A percentile compares a stretch with the other conserved stretches of the same genome.
These are phyloP conservation scores for Octodonta nipae DNA, from an alignment of 2,888 invertebrate genomes.

Conservation along the genomic window DNA sequence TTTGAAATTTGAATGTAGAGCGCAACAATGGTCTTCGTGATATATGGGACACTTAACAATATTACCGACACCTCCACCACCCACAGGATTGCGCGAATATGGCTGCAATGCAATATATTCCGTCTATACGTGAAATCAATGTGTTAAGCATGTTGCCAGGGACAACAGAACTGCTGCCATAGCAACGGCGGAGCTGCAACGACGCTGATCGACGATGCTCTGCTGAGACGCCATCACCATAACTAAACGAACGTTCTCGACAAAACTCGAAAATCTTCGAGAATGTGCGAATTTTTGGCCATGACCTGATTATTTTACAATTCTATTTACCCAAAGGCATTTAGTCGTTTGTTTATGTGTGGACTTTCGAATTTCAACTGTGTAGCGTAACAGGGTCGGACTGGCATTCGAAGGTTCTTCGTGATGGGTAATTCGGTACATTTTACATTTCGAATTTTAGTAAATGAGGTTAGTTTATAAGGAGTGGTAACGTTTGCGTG, in stretches of 20 bases:
- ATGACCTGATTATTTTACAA: not conserved
- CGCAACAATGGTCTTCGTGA: slow-evolving; percentile 28
- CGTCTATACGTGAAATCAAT: slow-evolving; percentile 38
- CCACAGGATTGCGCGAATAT: slow-evolving; percentile 4
- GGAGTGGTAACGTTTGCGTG: too few relatives aligned
- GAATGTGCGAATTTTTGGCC: slow-evolving; percentile 1
- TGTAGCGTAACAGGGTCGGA: too few relatives aligned
- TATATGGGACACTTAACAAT: slow-evolving; percentile 33
- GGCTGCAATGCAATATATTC: slow-evolving; percentile 31
- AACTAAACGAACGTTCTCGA: too few relatives aligned
- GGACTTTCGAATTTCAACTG: too few relatives aligned
- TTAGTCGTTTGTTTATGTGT: too few relatives aligned
- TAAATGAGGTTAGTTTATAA: too few relatives aligned
- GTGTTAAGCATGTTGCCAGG: slow-evolving; percentile 31
- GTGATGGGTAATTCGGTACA: too few relatives aligned
- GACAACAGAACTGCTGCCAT: slow-evolving; percentile 20
- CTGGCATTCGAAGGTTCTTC: too few relatives aligned
- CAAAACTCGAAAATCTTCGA: not conserved
- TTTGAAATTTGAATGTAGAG: slow-evolving; percentile 24
- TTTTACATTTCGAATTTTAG: too few relatives aligned
- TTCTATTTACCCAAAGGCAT: too few relatives aligned
- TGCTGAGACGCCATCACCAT: too few relatives aligned
- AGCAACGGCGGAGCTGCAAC: slow-evolving; percentile 21
- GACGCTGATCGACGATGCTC: too few relatives aligned
- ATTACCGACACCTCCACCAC: slow-evolving; percentile 22